Percentiles rank a stretch among this genome's conserved stretches.
These are phyloP conservation scores for Andrena haemorrhoa DNA, from an alignment of 2,888 invertebrate species.

Conservation along the genomic window DNA sequence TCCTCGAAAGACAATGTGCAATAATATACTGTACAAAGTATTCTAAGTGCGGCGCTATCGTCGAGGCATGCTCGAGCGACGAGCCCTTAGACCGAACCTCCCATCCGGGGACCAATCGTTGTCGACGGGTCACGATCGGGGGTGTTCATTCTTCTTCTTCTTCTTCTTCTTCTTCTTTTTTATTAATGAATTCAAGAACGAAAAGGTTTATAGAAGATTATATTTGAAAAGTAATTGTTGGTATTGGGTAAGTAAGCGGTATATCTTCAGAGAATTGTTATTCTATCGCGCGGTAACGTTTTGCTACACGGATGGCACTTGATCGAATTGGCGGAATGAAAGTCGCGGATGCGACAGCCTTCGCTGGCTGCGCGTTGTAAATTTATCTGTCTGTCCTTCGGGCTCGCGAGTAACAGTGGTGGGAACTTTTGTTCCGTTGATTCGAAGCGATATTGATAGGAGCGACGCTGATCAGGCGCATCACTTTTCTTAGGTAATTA, in stretches of 20 bases:
- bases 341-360: neutral
- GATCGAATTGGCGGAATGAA: neutral
- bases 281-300: slow-evolving; percentile 15
- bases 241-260: slow-evolving; percentile 59
- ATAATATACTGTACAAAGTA: slow-evolving; percentile 84
- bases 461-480: slow-evolving; percentile 23
- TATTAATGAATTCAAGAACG: slow-evolving; percentile 18
- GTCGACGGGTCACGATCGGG: neutral
- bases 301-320: slow-evolving; percentile 3
- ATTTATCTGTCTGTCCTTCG: neutral
- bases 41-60: slow-evolving; percentile 76
- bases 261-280: slow-evolving; percentile 19
- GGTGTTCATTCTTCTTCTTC: neutral
- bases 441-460: slow-evolving; percentile 8
- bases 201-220: slow-evolving; percentile 29
- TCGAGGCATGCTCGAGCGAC: neutral
- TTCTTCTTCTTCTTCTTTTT: neutral
- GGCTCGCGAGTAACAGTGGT: slow-evolving; percentile 25
- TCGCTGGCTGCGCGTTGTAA: slow-evolving; percentile 32
- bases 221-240: slow-evolving; percentile 41
- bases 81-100: slow-evolving; percentile 1
- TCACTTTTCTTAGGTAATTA: slow-evolving; percentile 57
- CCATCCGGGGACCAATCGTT: slow-evolving; percentile 5
- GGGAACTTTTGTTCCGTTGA: slow-evolving; percentile 7
- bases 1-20: slow-evolving; percentile 80